Base-by-base conservation (phyloP, 1,140 invertebrate genomes). In the Achroia grisella region DNA sequence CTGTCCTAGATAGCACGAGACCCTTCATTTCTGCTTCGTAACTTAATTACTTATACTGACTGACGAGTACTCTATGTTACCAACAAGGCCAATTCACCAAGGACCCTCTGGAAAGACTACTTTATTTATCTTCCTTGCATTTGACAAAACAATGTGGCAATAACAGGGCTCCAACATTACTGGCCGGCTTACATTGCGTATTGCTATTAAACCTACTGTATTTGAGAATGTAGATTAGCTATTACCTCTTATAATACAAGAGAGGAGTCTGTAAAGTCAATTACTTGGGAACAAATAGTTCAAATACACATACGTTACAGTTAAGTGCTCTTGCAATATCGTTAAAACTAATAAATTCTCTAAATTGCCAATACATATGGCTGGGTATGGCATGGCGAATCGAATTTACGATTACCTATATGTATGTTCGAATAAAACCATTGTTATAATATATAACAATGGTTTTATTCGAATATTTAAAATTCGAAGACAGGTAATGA, bases 191-290 rank as follows among this genome's bases (percentile, higher is more conserved):
- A 62, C 30, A 27, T 34, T 60, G 33, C 45, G 53, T 64, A 52
- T 62, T 52, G 57, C 62, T 71, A 74, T 74, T 71, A 69, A 10
- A 28, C 35, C 15, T 64, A 56, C 57, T 67, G 56, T 73, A 75
- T 78, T 80, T 77, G 71, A 73, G 60, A 71, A 83, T 72, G 74
- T 70, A 83, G 76, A 80, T 83, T 80, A 78, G 68, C 56, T 81
- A 75, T 77, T 66, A 63, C 63, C 63, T 70, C 71, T 71, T 70
- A 64, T 67, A 60, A 46, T 55, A 55, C 50, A 31, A 27, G 37
- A 56, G 55, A 50, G 59, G 65, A 68, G 55, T 45, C 42, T 59
- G 52, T 65, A 68, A 74, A 76, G 68, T 67, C 70, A 80, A 83
- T 81, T 82, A 79, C 62, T 74, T 59, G 53, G 55, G 35, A 48